phyloP scores from a whole-genome alignment of 2,888 invertebrate species.

The Dyspetes luteomarginatus region DNA sequence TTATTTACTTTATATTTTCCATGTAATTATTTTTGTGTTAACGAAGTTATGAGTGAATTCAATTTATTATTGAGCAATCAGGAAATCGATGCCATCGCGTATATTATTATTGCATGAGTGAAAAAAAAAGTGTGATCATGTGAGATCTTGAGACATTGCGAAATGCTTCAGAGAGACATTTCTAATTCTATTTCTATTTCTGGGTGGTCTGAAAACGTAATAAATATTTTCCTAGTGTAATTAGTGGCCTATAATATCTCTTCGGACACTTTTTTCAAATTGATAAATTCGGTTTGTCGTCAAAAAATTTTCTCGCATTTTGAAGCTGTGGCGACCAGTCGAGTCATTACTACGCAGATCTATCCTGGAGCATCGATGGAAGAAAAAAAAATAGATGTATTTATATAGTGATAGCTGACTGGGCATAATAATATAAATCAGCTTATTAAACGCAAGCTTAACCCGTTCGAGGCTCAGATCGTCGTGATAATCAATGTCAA shows the following conservation, averaged over 20 bases:
- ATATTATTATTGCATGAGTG: conserved; percentile 17
- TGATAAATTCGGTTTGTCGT: conserved; percentile 1
- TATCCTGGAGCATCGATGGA: too few relatives aligned
- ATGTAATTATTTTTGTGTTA: neutral
- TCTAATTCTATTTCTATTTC: too few relatives aligned
- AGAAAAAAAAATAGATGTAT: too few relatives aligned
- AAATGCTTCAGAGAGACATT: neutral
- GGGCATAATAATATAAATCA: conserved; percentile 63
- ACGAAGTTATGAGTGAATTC: conserved; percentile 29
- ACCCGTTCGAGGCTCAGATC: conserved; percentile 36
- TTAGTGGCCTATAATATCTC: neutral
- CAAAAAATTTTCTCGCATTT: neutral
- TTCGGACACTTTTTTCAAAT: neutral
- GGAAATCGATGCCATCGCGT: conserved; percentile 31
- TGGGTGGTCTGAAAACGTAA: neutral
- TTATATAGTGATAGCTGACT: conserved; percentile 30
- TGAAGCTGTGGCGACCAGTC: neutral
- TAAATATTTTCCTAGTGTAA: conserved; percentile 8
- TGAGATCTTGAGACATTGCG: neutral
- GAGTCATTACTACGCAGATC: neutral
- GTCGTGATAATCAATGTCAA: conserved; percentile 67
- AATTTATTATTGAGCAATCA: conserved; percentile 51
- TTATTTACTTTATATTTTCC: conserved; percentile 5
- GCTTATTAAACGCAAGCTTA: conserved; percentile 64
- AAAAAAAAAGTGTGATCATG: neutral